Conservation (phyloP, 2,113 vertebrate genomes). For the human region GRCh38 chr6:102821501-102822000, state of each 20-base stretch:
- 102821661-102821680: neutral
- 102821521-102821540: neutral
- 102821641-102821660: neutral
- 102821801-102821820: neutral
- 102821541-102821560: neutral
- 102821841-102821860: neutral
- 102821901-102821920: neutral
- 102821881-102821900: neutral
- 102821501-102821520: neutral
- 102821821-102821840: neutral
- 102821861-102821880: neutral
- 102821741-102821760: neutral
- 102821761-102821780: neutral
- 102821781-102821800: neutral
- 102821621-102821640: neutral
- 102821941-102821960: neutral
- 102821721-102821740: neutral
- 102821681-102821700: neutral
- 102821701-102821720: neutral
- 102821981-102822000: neutral
- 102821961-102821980: neutral
- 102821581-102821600: neutral
- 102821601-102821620: neutral
- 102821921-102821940: neutral
- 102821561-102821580: neutral